Conservation (phyloP, 1,140 invertebrate genomes). For the Thaumetopoea pityocampa region DNA sequence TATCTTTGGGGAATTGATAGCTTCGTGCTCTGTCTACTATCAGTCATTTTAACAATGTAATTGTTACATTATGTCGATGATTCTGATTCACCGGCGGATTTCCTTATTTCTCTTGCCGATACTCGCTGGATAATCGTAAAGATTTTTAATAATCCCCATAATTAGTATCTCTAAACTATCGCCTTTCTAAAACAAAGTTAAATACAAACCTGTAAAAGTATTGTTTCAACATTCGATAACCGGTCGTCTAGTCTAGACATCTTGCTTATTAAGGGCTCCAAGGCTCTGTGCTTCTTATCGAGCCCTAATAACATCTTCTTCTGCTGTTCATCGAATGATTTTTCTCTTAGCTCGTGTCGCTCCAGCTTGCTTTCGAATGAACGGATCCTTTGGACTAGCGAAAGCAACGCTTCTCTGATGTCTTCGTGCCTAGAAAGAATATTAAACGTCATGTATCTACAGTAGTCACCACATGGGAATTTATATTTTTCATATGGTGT, state of each 20-base stretch:
- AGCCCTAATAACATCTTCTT: conserved; percentile 83
- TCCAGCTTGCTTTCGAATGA: conserved; percentile 89
- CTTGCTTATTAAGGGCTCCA: conserved; percentile 82
- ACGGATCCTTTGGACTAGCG: conserved; percentile 87
- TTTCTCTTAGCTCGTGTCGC: conserved; percentile 88
- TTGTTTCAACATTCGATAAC: conserved; percentile 82
- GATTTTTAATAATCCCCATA: too few relatives aligned
- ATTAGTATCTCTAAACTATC: too few relatives aligned
- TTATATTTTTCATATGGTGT: too few relatives aligned
- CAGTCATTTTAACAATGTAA: too few relatives aligned
- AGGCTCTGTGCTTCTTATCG: conserved; percentile 83
- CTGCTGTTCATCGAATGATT: conserved; percentile 85
- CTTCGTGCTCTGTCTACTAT: too few relatives aligned
- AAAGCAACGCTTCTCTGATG: conserved; percentile 87
- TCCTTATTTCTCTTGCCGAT: too few relatives aligned
- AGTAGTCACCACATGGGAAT: neutral
- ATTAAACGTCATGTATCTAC: neutral
- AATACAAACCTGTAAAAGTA: conserved; percentile 76
- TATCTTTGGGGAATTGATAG: too few relatives aligned
- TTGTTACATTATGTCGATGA: too few relatives aligned
- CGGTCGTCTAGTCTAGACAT: conserved; percentile 81
- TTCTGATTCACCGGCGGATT: too few relatives aligned
- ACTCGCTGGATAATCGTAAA: too few relatives aligned
- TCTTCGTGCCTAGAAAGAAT: conserved; percentile 82
- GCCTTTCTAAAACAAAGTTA: too few relatives aligned